Conservation (phyloP, 2,888 invertebrate species). For the Leptopilina syphax region DNA sequence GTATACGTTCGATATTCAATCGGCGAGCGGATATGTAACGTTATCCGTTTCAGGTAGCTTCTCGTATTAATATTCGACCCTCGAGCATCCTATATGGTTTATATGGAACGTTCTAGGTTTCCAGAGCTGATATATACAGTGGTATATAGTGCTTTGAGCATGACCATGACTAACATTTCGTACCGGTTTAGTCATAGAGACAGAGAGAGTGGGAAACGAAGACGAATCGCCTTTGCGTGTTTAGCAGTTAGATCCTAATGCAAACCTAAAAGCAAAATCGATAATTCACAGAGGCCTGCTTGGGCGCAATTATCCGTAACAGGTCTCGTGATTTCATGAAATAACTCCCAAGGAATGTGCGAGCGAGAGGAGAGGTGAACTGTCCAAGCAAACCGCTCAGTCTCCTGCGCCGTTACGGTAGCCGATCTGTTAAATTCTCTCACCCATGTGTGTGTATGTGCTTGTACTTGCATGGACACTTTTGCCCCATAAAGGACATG, state of each 20-base stretch:
- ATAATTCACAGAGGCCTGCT: constrained; percentile 45
- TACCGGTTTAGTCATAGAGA: constrained; percentile 53
- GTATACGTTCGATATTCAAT: constrained; percentile 21
- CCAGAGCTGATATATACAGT: constrained; percentile 6
- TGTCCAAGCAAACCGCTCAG: constrained; percentile 55
- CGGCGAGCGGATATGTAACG: constrained; percentile 22
- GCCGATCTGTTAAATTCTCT: constrained; percentile 49
- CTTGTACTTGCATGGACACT: background rate
- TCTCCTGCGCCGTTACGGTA: constrained; percentile 52
- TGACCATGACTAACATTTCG: constrained; percentile 53
- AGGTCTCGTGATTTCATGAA: constrained; percentile 51
- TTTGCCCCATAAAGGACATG: constrained; percentile 38
- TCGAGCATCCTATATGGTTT: constrained; percentile 25
- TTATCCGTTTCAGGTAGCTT: constrained; percentile 31
- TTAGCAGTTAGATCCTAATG: constrained; percentile 4
- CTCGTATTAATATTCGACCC: constrained; percentile 34
- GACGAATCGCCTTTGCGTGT: constrained; percentile 36
- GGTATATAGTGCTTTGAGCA: constrained; percentile 27
- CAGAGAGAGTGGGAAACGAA: constrained; percentile 1
- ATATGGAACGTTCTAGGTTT: constrained; percentile 28
- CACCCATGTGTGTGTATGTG: constrained; percentile 12
- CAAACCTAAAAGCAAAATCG: constrained; percentile 48
- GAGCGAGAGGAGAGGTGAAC: constrained; percentile 27
- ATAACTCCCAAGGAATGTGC: constrained; percentile 50
- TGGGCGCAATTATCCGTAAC: constrained; percentile 45